Evolutionary conservation across 2,888 invertebrate species (phyloP).

Genomic region (Lamellibrachia columna): DNA sequence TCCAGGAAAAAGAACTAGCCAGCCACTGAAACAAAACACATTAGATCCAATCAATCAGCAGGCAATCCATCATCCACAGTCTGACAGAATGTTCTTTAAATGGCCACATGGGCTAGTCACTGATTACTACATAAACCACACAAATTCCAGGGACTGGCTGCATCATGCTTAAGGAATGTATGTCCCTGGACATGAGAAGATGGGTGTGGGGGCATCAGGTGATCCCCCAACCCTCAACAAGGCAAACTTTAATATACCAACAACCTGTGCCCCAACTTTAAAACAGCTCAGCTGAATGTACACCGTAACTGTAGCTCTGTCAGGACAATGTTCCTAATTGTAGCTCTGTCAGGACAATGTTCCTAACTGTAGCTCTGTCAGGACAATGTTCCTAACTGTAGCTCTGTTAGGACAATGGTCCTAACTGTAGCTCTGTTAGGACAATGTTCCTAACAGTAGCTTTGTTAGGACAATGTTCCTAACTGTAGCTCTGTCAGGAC

Average conservation of each 20-base stretch:
- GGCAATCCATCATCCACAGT: background rate
- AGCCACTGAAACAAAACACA: background rate
- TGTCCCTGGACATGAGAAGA: background rate
- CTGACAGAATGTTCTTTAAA: background rate
- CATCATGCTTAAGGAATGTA: background rate
- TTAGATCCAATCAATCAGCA: background rate
- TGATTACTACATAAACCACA: slow-evolving; percentile 10
- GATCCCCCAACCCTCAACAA: background rate
- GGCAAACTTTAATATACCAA: background rate
- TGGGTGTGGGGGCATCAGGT: background rate
- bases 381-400: too few species aligned
- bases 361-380: too few species aligned
- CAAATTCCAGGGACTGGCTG: slow-evolving; percentile 2
- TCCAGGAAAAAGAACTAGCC: background rate
- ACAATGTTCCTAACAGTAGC: too few species aligned
- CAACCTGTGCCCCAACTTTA: background rate
- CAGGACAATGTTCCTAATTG: too few species aligned
- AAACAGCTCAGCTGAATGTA: background rate
- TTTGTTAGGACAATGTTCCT: too few species aligned
- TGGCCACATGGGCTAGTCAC: background rate
- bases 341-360: too few species aligned
- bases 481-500: too few species aligned
- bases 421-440: too few species aligned
- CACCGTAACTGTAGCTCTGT: too few species aligned
- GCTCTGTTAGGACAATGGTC: too few species aligned